Base-by-base conservation (phyloP, 2,797 vertebrate species). In the Micromesistius poutassou region DNA sequence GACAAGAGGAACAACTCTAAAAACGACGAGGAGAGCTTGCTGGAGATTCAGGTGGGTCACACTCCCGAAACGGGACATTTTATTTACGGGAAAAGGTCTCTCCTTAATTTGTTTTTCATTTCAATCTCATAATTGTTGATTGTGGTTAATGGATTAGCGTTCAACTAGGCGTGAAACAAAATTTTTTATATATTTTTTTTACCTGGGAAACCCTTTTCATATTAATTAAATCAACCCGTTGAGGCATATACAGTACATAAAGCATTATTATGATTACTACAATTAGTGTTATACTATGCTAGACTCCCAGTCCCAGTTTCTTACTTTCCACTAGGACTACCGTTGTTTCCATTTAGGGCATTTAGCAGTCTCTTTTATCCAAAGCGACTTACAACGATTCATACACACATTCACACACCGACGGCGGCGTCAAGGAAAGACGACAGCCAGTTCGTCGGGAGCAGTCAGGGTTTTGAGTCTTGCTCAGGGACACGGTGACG, bases 21-120 rank as follows among this genome's bases (percentile, higher is more conserved):
- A 90, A 92, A 93, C 0, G 97, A 99, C 0, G 97, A 99, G 86
- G 97, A 98, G 76, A 97, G 95, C 88, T 92, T 97, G 85, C 95
- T 97, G 89, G 97, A 98, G 90, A 97, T 98, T 87, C 97, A 99
- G 96, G 97, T 98, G 91, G 72, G 74, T 72, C 77, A 6, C 19
- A 16, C 14, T 8, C 30, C 14, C 9, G 19, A 2, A 14, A 10
- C 7, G 8, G 42, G 70, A 22, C 25, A 13, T 50, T 46, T 35
- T 62, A 62, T 62, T 19, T n/a, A 62, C 1, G 50, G 50, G 50
- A 38, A 8, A 38, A 55, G 16, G 46, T 55, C 19, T 22, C 4
- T 6, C n/a, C 55, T 5, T n/a, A 25, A 62, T 62, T 62, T 0
- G n/a, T 62, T 62, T 62, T 62, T 62, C 55, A 62, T 62, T 62